Percentiles rank a stretch among this genome's conserved stretches.
These are phyloP conservation scores for Zelostemma sp. DNA, from an alignment of 1,140 invertebrate species.

Conservation along the genomic window DNA sequence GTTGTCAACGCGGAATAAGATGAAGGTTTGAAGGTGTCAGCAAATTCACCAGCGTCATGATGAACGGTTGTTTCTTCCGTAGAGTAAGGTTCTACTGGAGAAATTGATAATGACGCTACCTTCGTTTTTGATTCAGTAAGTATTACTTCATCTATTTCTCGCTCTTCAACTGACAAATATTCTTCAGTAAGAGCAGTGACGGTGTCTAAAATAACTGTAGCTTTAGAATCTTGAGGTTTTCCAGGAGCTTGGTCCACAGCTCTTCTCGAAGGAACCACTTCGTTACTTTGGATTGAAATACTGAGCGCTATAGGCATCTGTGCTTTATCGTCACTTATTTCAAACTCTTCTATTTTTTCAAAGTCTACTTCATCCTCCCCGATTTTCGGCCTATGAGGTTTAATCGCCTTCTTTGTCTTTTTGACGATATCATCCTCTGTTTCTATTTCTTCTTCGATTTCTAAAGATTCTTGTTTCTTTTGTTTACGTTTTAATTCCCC, in stretches of 20 bases:
- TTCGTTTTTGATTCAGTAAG: slow-evolving; percentile 58
- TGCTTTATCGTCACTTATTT: slow-evolving; percentile 47
- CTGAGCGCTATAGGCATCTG: slow-evolving; percentile 55
- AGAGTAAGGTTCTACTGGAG: slow-evolving; percentile 73
- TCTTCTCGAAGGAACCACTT: slow-evolving; percentile 70
- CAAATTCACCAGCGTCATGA: slow-evolving; percentile 70
- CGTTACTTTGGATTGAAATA: slow-evolving; percentile 67
- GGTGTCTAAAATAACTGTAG: slow-evolving; percentile 71
- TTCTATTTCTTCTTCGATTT: slow-evolving; percentile 51
- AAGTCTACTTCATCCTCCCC: slow-evolving; percentile 59
- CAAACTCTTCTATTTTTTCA: slow-evolving; percentile 67
- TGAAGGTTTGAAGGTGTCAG: slow-evolving; percentile 65
- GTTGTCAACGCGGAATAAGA: slow-evolving; percentile 69
- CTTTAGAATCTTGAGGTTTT: slow-evolving; percentile 67
- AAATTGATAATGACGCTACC: slow-evolving; percentile 70
- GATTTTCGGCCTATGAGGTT: slow-evolving; percentile 52
- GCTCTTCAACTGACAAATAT: slow-evolving; percentile 70
- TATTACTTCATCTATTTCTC: slow-evolving; percentile 68
- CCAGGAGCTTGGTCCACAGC: slow-evolving; percentile 69
- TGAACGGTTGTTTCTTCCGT: slow-evolving; percentile 74
- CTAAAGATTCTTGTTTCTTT: slow-evolving; percentile 52
- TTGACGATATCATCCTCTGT: slow-evolving; percentile 43
- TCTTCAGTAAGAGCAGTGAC: slow-evolving; percentile 71
- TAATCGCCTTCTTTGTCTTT: slow-evolving; percentile 49
- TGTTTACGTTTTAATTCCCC: slow-evolving; percentile 59